phyloP scores from a whole-genome alignment of 1,140 invertebrate species.

The Drosophila micromelanica region DNA sequence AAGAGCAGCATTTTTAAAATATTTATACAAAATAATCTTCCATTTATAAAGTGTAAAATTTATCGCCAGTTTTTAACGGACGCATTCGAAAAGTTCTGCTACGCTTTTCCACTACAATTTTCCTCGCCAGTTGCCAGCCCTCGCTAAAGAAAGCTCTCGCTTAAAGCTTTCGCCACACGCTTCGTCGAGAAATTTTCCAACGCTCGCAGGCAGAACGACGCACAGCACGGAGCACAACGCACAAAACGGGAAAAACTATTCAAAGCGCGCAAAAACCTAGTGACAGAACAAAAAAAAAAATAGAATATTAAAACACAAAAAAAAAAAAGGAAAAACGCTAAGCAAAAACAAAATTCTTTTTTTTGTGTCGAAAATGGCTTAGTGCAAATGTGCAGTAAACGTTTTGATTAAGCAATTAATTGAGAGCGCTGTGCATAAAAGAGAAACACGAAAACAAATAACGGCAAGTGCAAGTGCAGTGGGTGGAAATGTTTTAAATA shows the following conservation, averaged over 20 bases:
- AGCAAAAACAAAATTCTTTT: constrained; percentile 39
- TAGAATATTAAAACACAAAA: constrained; percentile 6
- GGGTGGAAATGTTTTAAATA: constrained; percentile 77
- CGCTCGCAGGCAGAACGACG: constrained; percentile 64
- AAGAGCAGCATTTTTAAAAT: no score
- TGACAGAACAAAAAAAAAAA: constrained; percentile 41
- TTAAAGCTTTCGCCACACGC: constrained; percentile 20
- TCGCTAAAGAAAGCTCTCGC: constrained; percentile 43
- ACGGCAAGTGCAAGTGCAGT: constrained; percentile 78
- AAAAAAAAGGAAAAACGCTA: constrained; percentile 18
- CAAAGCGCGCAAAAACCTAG: constrained; percentile 41
- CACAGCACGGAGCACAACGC: constrained; percentile 69
- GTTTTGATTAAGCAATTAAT: constrained; percentile 81
- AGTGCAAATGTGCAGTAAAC: constrained; percentile 63
- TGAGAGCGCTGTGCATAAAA: constrained; percentile 46
- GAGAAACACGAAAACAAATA: constrained; percentile 48
- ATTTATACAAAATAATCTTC: no score
- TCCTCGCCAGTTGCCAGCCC: constrained; percentile 56
- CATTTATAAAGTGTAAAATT: background rate
- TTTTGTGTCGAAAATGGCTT: constrained; percentile 63
- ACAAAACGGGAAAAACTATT: constrained; percentile 68
- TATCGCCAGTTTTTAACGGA: constrained; percentile 32
- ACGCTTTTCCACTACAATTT: constrained; percentile 17
- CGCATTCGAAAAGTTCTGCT: constrained; percentile 5
- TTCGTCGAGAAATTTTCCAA: constrained; percentile 65